phyloP scores from a whole-genome alignment of 1,140 invertebrate genomes.

The Drosophila triauraria region DNA sequence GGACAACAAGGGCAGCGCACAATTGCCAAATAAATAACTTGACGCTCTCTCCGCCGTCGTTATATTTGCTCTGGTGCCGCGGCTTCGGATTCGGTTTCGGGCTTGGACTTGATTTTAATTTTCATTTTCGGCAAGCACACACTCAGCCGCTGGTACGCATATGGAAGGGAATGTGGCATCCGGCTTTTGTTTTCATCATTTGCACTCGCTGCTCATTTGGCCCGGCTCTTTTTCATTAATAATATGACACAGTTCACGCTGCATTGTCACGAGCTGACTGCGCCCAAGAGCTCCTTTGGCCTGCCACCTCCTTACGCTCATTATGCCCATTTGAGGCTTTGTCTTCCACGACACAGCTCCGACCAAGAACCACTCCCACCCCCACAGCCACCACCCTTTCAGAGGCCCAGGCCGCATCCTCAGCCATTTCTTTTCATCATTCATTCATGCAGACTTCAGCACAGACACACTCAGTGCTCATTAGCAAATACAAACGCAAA shows the following conservation, averaged over 20 bases:
- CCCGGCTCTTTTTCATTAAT: slow-evolving; percentile 74
- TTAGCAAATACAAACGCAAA: slow-evolving; percentile 73
- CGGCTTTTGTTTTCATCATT: slow-evolving; percentile 61
- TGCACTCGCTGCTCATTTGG: slow-evolving; percentile 62
- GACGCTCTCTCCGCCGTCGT: slow-evolving; percentile 60
- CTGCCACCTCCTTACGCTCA: slow-evolving; percentile 75
- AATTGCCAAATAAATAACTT: slow-evolving; percentile 83
- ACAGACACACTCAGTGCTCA: slow-evolving; percentile 28
- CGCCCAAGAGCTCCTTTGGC: slow-evolving; percentile 78
- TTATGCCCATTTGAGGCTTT: slow-evolving; percentile 81
- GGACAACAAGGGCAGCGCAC: slow-evolving; percentile 73
- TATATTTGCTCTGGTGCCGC: slow-evolving; percentile 75
- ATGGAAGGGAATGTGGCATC: slow-evolving; percentile 69
- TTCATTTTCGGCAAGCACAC: slow-evolving; percentile 46
- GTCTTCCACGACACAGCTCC: slow-evolving; percentile 51
- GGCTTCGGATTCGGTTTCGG: slow-evolving; percentile 25
- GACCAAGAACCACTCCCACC: slow-evolving; percentile 3
- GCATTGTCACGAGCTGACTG: slow-evolving; percentile 68
- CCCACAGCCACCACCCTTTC: background rate
- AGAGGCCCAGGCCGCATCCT: slow-evolving; percentile 46
- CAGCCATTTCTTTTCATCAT: slow-evolving; percentile 73
- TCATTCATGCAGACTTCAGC: slow-evolving; percentile 61
- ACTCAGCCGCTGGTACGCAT: slow-evolving; percentile 36
- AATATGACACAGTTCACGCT: slow-evolving; percentile 78
- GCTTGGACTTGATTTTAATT: slow-evolving; percentile 65